These are phyloP conservation scores for Cassiopea xamachana DNA, from an alignment of 30 jellyfish, hydroid and myxozoan species.

Conservation along the genomic window DNA sequence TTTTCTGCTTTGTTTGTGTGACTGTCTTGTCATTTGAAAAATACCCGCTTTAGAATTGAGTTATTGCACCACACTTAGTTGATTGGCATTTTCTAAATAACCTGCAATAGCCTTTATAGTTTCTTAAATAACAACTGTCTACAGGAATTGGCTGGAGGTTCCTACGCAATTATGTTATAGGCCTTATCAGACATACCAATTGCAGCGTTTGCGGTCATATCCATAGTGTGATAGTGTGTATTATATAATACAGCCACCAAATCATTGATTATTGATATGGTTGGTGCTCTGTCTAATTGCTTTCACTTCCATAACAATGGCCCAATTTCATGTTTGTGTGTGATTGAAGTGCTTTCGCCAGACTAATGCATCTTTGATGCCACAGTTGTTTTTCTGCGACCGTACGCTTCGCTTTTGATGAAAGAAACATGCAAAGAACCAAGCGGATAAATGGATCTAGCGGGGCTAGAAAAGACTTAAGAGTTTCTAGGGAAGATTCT, in stretches of 20 bases:
- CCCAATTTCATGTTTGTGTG: neutral
- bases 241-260: neutral
- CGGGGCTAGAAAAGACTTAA: neutral
- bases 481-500: neutral
- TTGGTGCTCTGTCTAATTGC: neutral
- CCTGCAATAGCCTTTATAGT: neutral
- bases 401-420: neutral
- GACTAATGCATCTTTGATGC: neutral
- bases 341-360: neutral
- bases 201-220: neutral
- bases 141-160: neutral
- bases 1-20: neutral
- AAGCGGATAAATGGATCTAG: neutral
- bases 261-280: neutral
- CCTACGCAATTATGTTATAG: neutral
- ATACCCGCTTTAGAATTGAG: no score
- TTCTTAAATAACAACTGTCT: neutral
- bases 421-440: slow-evolving; percentile 1
- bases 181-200: neutral
- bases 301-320: neutral
- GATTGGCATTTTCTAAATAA: neutral
- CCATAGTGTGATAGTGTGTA: neutral
- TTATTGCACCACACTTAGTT: neutral
- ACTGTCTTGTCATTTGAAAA: neutral
- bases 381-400: neutral